These are phyloP conservation scores for Patella vulgata DNA, from an alignment of 1,140 invertebrate species.

Conservation along the genomic window DNA sequence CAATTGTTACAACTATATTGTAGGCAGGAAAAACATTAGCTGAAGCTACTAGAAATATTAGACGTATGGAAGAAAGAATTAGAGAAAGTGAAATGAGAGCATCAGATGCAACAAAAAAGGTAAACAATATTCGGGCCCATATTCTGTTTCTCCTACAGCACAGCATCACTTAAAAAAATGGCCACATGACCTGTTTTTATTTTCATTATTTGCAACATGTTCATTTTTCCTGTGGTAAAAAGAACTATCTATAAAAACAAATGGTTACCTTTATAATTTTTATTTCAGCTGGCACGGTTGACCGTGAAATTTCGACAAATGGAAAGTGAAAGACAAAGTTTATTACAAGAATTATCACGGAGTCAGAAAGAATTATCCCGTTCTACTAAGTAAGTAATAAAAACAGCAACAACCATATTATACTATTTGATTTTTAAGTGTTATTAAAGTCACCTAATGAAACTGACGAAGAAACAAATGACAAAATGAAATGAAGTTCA, in stretches of 20 bases:
- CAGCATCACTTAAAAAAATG: neutral
- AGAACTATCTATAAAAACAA: too few species aligned
- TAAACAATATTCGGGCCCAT: slow-evolving; percentile 15
- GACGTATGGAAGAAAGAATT: slow-evolving; percentile 56
- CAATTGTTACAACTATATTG: too few species aligned
- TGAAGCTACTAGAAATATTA: slow-evolving; percentile 57
- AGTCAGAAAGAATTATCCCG: slow-evolving; percentile 26
- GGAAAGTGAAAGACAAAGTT: slow-evolving; percentile 43
- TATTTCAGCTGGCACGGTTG: slow-evolving; percentile 41
- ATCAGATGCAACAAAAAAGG: slow-evolving; percentile 49
- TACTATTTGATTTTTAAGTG: too few species aligned
- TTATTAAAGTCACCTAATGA: too few species aligned
- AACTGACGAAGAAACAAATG: too few species aligned
- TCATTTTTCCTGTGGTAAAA: neutral
- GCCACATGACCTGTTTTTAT: neutral
- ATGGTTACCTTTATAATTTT: too few species aligned
- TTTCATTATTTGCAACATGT: too few species aligned
- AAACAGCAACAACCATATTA: too few species aligned
- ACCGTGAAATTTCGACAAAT: slow-evolving; percentile 44
- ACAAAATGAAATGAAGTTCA: too few species aligned
- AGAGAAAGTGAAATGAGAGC: slow-evolving; percentile 54
- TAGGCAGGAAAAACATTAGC: slow-evolving; percentile 58
- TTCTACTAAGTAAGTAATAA: too few species aligned
- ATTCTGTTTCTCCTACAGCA: neutral
- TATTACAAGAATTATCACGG: slow-evolving; percentile 42